These are phyloP conservation scores for Oxystoma pomonae DNA, from an alignment of 2,888 invertebrate genomes.

Conservation along the genomic window DNA sequence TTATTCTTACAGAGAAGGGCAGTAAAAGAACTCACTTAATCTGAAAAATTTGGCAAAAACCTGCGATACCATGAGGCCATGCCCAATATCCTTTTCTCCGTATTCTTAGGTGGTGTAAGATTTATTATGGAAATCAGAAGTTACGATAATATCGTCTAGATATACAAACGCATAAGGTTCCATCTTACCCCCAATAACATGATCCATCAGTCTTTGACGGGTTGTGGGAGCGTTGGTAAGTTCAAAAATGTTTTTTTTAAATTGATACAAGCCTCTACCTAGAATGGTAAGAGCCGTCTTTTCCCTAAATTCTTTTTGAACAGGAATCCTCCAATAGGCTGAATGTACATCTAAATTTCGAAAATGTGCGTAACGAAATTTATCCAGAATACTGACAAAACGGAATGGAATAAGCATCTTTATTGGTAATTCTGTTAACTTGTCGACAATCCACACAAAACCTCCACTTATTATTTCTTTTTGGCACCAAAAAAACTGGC, in stretches of 20 bases:
- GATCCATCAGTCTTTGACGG: background rate
- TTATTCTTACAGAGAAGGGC: too few species aligned
- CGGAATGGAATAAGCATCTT: background rate
- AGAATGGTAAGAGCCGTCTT: background rate
- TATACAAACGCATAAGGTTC: background rate
- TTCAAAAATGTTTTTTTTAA: too few species aligned
- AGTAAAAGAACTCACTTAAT: too few species aligned
- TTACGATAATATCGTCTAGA: too few species aligned
- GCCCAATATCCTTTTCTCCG: too few species aligned
- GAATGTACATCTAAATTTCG: background rate
- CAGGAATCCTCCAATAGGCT: background rate
- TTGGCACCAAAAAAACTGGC: background rate
- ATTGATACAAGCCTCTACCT: background rate
- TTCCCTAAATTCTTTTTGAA: too few species aligned
- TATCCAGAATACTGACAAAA: too few species aligned
- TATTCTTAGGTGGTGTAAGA: too few species aligned
- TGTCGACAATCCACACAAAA: background rate
- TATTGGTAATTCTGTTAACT: background rate
- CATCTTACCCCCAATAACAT: background rate
- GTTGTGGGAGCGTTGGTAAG: background rate
- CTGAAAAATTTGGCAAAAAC: too few species aligned
- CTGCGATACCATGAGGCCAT: too few species aligned
- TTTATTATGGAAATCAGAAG: too few species aligned
- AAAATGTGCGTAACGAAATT: background rate
- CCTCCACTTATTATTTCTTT: background rate